A percentile compares a stretch with the other conserved stretches of the same genome.
Conservation (phyloP, 1,140 invertebrate species). For the Lordiphosa stackelbergi region DNA sequence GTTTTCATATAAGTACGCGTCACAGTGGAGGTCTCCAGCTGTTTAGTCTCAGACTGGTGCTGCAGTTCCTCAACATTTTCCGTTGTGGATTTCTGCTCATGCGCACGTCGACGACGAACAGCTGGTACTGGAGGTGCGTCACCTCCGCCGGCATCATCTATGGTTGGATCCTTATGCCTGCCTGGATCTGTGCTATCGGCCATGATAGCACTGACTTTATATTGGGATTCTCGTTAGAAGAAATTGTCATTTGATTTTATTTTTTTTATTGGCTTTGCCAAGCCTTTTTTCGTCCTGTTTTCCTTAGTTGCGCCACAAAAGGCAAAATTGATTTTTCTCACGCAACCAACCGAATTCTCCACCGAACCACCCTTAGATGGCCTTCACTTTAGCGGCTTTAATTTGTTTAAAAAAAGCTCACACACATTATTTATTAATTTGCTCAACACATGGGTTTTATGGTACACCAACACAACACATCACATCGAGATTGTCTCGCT, state of each 20-base stretch:
- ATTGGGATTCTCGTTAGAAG: conserved; percentile 32
- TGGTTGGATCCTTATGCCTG: conserved; percentile 65
- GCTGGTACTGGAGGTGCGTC: conserved; percentile 68
- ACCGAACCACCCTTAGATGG: conserved; percentile 48
- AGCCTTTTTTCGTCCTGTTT: conserved; percentile 17
- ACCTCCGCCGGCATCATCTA: conserved; percentile 38
- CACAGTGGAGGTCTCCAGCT: conserved; percentile 70
- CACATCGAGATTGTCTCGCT: conserved; percentile 4
- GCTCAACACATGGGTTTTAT: conserved; percentile 16
- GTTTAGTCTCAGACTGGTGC: conserved; percentile 30
- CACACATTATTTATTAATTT: conserved; percentile 24
- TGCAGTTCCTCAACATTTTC: conserved; percentile 32
- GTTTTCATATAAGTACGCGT: conserved; percentile 70
- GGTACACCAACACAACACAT: too few species aligned
- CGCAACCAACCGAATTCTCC: conserved; percentile 54
- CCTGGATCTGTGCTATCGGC: conserved; percentile 69
- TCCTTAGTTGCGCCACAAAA: conserved; percentile 16
- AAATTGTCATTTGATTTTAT: conserved; percentile 58
- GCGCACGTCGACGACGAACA: conserved; percentile 65
- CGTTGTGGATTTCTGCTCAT: conserved; percentile 42
- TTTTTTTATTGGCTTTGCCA: conserved; percentile 7
- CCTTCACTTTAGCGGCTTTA: conserved; percentile 55
- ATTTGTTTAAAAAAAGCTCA: conserved; percentile 49
- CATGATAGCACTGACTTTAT: conserved; percentile 71
- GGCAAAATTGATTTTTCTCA: conserved; percentile 75